Evolutionary conservation across 2,797 vertebrate genomes (phyloP).

Genomic region (Dicrostonyx torquatus): DNA sequence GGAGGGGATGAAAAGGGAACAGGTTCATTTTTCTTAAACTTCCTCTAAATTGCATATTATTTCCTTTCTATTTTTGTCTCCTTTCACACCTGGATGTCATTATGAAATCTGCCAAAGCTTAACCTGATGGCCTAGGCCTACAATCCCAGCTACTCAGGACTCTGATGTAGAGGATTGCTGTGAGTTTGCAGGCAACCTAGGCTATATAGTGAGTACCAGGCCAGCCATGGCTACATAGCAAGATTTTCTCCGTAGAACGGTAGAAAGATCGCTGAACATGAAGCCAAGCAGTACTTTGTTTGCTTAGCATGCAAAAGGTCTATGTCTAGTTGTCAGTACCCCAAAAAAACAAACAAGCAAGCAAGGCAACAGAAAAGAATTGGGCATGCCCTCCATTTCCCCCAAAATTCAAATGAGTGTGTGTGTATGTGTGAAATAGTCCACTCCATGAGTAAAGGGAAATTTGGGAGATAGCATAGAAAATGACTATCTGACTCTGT

Average conservation of each 20-base stretch:
- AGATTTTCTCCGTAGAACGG: neutral
- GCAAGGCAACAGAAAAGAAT: neutral
- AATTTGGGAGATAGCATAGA: neutral
- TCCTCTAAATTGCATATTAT: neutral
- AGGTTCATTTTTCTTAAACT: neutral
- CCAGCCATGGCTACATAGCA: neutral
- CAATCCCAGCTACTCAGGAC: neutral
- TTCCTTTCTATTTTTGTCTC: conserved; percentile 43
- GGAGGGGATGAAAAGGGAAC: neutral
- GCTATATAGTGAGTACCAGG: neutral
- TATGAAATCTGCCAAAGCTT: conserved; percentile 21
- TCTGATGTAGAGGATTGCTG: neutral
- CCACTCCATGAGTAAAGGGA: conserved; percentile 22
- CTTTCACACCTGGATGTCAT: conserved; percentile 34
- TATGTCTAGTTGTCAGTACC: neutral
- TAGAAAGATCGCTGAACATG: neutral
- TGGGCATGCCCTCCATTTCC: neutral
- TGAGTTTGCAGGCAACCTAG: neutral
- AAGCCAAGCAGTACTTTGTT: neutral
- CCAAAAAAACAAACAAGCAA: neutral
- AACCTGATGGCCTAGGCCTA: neutral
- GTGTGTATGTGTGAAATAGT: neutral
- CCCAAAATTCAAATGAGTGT: neutral
- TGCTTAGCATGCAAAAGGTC: neutral
- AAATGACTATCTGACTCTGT: neutral